Evolutionary conservation across 2,888 invertebrate genomes (phyloP), one percentile per base, ranked within the genome.

Genomic region (Drosophila kanekoi): DNA sequence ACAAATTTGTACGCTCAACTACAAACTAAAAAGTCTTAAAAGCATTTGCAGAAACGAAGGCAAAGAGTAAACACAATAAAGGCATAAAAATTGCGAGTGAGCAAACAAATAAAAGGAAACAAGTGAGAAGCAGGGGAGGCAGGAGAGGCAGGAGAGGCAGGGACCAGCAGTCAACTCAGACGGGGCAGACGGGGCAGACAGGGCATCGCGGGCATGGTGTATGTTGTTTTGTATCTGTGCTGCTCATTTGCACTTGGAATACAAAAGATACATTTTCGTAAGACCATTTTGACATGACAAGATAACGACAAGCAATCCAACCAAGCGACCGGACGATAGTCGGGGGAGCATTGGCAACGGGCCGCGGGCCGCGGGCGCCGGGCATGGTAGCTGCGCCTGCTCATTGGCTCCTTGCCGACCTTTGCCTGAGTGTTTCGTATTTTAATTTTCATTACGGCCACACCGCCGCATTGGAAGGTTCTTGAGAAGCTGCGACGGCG

Each of bases 251-350:
- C 89, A 89, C 89, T 89, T 86, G 89, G 84, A 89, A 84, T 89
- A 87, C 89, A 89, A 87, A 89, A 89, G 87, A 84, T 86, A 90
- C 77, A 90, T 90, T 89, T 90, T 85, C 87, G 86, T 81, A 88
- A 89, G 84, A 89, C 89, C 89, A 88, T 89, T 90, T 89, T 89
- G 90, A 89, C 90, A 89, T 88, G 90, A 90, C 89, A 90, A 90
- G 90, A 90, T 90, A 90, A 90, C 90, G 90, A 90, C 87, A 90
- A 89, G 79, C 83, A 81, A 84, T 79, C 87, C 81, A 72, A 75
- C 62, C 77, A 65, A 66, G 65, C 81, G 68, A 70, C 75, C 75
- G 63, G 18, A 52, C 74, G 64, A 71, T 74, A 20, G 18, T 51
- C 23, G 28, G 13, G 37, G 33, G 44, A 11, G 38, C 11, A 4